A percentile compares a stretch with the other conserved stretches of the same genome.
phyloP scores from a whole-genome alignment of 2,797 vertebrate species.

The Scolopax bukidnonensis region DNA sequence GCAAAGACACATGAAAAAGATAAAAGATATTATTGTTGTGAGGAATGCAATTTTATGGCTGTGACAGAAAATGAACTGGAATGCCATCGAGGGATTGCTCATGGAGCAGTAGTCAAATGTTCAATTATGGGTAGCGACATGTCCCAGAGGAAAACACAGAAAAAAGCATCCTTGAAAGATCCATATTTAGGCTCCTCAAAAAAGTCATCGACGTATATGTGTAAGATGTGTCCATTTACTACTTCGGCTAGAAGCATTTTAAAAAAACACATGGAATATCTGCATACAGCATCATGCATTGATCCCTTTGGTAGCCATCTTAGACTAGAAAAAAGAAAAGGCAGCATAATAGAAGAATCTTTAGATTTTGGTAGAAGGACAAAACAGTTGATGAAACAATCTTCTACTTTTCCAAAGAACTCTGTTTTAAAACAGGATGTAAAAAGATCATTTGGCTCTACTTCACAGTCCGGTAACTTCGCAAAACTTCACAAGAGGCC shows the following conservation, averaged over 20 bases:
- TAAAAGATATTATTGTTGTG: slow-evolving; percentile 88
- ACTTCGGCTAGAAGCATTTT: slow-evolving; percentile 84
- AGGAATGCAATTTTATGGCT: slow-evolving; percentile 88
- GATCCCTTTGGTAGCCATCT: slow-evolving; percentile 77
- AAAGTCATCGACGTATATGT: slow-evolving; percentile 78
- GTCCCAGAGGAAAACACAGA: slow-evolving; percentile 79
- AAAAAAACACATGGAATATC: slow-evolving; percentile 86
- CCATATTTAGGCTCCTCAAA: slow-evolving; percentile 75
- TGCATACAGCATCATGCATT: slow-evolving; percentile 82
- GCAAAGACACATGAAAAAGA: slow-evolving; percentile 88
- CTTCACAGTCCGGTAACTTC: slow-evolving; percentile 77
- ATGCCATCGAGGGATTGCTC: slow-evolving; percentile 83
- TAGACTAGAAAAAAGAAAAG: slow-evolving; percentile 80
- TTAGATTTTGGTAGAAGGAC: slow-evolving; percentile 71
- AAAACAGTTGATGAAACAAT: slow-evolving; percentile 77
- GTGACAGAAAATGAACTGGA: slow-evolving; percentile 87
- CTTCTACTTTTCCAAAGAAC: slow-evolving; percentile 84
- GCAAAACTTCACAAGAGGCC: slow-evolving; percentile 86
- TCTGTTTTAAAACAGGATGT: slow-evolving; percentile 83
- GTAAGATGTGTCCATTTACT: slow-evolving; percentile 84
- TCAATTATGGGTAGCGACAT: slow-evolving; percentile 70
- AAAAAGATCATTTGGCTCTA: slow-evolving; percentile 79
- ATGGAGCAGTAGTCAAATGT: slow-evolving; percentile 84
- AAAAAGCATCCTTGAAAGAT: slow-evolving; percentile 77
- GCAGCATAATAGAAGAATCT: slow-evolving; percentile 72